A percentile compares a stretch with the other conserved stretches of the same genome.
Evolutionary conservation across 2,888 invertebrate species (phyloP).

Genomic region (Scaptomyza tumidula): DNA sequence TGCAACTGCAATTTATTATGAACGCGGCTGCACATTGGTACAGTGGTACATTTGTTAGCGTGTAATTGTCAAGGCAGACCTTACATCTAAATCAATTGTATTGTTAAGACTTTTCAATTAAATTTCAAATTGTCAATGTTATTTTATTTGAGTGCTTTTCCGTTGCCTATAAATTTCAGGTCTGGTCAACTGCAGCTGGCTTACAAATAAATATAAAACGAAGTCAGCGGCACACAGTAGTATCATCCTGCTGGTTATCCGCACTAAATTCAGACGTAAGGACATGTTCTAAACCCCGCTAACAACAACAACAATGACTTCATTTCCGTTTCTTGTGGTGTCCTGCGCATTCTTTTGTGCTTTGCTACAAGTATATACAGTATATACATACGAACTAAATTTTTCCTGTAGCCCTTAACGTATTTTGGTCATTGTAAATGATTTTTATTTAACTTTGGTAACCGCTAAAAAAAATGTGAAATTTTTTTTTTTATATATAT

Average conservation of each 20-base stretch:
- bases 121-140: constrained; percentile 69
- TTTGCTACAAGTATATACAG: neutral
- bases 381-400: constrained; percentile 7
- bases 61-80: constrained; percentile 23
- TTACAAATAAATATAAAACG: constrained; percentile 1
- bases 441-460: constrained; percentile 51
- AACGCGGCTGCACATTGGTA: constrained; percentile 2
- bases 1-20: constrained; percentile 41
- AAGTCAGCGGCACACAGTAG: constrained; percentile 12
- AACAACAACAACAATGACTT: constrained; percentile 52
- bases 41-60: constrained; percentile 28
- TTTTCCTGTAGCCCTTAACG: constrained; percentile 31
- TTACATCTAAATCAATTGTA: constrained; percentile 62
- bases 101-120: constrained; percentile 55
- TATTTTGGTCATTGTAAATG: constrained; percentile 43
- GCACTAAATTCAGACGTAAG: constrained; percentile 52
- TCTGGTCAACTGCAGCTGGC: constrained; percentile 35
- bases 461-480: constrained; percentile 18
- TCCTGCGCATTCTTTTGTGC: constrained; percentile 43
- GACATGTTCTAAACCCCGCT: constrained; percentile 25
- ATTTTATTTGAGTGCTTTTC: constrained; percentile 67
- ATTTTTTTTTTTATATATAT: constrained; percentile 20
- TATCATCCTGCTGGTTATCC: constrained; percentile 26
- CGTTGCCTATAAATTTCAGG: constrained; percentile 59
- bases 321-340: constrained; percentile 60